Percentiles rank a stretch among this genome's conserved stretches.
phyloP scores from a whole-genome alignment of 2,888 invertebrate species.

The Amiota minor region DNA sequence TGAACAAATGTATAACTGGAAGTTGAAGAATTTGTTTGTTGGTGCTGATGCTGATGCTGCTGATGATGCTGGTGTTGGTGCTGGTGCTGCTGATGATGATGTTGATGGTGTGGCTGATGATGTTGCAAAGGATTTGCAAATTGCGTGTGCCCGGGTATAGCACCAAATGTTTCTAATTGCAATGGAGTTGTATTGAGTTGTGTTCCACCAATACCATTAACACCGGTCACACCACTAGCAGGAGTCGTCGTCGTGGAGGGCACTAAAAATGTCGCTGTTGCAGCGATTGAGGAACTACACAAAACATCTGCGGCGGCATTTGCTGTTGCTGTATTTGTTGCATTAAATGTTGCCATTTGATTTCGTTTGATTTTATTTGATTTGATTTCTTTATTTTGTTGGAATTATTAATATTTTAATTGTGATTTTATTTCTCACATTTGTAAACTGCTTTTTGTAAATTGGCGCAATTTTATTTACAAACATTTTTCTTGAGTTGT shows the following conservation, averaged over 20 bases:
- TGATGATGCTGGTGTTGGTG: too few species aligned
- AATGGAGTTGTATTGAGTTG: conserved; percentile 40
- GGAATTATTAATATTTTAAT: conserved; percentile 19
- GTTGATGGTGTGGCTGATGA: conserved; percentile 57
- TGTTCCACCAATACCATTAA: too few species aligned
- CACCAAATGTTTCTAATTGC: conserved; percentile 61
- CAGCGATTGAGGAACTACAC: conserved; percentile 56
- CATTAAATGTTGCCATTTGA: conserved; percentile 68
- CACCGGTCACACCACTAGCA: background rate
- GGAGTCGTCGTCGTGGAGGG: conserved; percentile 56
- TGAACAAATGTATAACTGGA: conserved; percentile 69
- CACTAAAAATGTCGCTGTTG: conserved; percentile 61
- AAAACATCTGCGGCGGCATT: conserved; percentile 60
- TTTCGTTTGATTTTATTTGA: conserved; percentile 34
- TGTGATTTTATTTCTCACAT: too few species aligned
- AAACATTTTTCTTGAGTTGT: conserved; percentile 34
- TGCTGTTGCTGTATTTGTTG: conserved; percentile 45
- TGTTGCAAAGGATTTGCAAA: conserved; percentile 47
- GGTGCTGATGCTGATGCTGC: conserved; percentile 52
- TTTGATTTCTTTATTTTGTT: conserved; percentile 23
- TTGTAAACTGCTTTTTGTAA: too few species aligned
- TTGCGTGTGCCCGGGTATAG: conserved; percentile 54
- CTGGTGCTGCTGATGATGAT: too few species aligned
- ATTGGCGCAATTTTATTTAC: conserved; percentile 22
- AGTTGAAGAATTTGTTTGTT: conserved; percentile 65